These are phyloP conservation scores for Notospermus geniculatus DNA, from an alignment of 1,140 invertebrate species.

Conservation along the genomic window DNA sequence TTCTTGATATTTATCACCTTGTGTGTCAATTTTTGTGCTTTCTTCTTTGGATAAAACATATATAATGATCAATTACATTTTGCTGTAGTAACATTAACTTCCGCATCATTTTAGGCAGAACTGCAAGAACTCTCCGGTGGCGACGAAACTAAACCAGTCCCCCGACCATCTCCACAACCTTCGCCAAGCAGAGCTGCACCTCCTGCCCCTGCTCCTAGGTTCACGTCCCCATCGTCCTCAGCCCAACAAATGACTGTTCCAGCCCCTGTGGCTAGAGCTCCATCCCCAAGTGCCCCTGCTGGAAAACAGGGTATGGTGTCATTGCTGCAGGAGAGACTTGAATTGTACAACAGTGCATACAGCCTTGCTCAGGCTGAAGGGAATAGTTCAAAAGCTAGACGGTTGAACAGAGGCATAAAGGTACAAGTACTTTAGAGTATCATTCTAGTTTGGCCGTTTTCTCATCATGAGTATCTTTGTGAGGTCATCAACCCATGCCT, in stretches of 20 bases:
- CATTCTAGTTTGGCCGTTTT: too few species aligned
- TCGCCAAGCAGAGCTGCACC: conserved; percentile 9
- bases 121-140: conserved; percentile 43
- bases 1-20: too few species aligned
- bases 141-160: conserved; percentile 16
- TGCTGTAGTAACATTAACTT: background rate
- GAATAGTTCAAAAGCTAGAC: conserved; percentile 70
- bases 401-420: conserved; percentile 56
- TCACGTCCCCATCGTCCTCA: background rate
- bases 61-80: conserved; percentile 42
- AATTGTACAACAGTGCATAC: conserved; percentile 76
- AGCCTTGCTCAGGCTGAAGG: conserved; percentile 70
- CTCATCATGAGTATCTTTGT: too few species aligned
- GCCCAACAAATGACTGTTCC: too few species aligned
- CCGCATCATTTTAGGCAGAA: conserved; percentile 32
- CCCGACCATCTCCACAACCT: conserved; percentile 11
- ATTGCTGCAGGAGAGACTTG: conserved; percentile 71
- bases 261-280: conserved; percentile 1
- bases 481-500: conserved; percentile 42
- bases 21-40: background rate
- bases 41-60: conserved; percentile 26
- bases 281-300: conserved; percentile 23
- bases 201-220: conserved; percentile 9
- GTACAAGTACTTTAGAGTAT: conserved; percentile 29
- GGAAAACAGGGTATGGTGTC: conserved; percentile 37